Evolutionary conservation across 2,888 invertebrate genomes (phyloP), one percentile per base, ranked within the genome.

Genomic region (Athrips mouffetella): DNA sequence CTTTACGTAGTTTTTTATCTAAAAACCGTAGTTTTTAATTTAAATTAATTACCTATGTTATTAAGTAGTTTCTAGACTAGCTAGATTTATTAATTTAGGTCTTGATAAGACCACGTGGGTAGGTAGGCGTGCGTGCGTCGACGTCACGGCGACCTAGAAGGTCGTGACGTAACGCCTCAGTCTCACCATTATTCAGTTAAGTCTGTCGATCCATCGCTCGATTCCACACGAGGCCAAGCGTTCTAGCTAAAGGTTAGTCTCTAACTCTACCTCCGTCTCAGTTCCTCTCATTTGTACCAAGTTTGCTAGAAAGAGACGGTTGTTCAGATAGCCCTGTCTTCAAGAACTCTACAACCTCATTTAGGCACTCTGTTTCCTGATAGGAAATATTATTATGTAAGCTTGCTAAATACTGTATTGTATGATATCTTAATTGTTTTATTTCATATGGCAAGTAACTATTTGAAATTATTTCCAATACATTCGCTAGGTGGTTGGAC

Each of bases 91-190:
- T n/a, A n/a, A n/a, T n/a, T n/a, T n/a, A n/a, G 62, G 55, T 55
- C 61, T 72, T 73, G 66, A 73, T 68, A 65, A 62, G 69, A 67
- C 76, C 76, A 80, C 78, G 76, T 80, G 80, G n/a, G 70, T 67
- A 72, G 67, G 74, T 77, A 77, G 82, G 80, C 76, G 79, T 76
- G 74, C 76, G 67, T 70, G 71, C 63, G 60, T 52, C 71, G 67
- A 83, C 83, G 83, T 84, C 83, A 83, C 71, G 63, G 64, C 68
- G 46, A 65, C 67, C 67, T 68, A 74, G 81, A 83, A 85, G 86
- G 85, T 78, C 83, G 77, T 82, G 83, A 82, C 80, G 83, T 85
- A 79, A 77, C 69, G 58, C 62, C 64, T 70, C 66, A 78, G 70
- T 76, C 75, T 77, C 74, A 75, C 76, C 74, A 79, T 76, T 77